Base-by-base conservation (phyloP, 64 coral and sea anemone genomes). In the Astreopora myriophthalma region DNA sequence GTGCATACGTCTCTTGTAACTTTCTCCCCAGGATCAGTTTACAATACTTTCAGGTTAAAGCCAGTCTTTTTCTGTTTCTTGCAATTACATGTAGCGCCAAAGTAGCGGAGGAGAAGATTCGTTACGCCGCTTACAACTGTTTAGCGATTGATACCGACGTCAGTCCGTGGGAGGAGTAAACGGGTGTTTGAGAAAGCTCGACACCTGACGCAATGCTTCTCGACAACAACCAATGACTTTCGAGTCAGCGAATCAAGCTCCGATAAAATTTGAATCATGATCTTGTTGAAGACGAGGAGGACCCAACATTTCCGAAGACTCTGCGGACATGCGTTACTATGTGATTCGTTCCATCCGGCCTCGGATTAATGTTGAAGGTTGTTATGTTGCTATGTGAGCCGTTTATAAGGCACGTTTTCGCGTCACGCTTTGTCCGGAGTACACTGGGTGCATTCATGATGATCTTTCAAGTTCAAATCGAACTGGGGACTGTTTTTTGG, bases 91-190 rank as follows among this genome's bases (percentile, higher is more conserved):
- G 24, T 20, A 96, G 95, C 79, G 85, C 95, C 3, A 96, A 92
- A 82, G 97, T 95, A 70, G 97, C 97, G 12, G 97, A 99, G 69
- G 97, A 95, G 33, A 99, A 96, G 68, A 68, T 99, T 28, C 97
- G 97, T 38, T 99, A 99, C 36, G 97, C 97, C 46, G 93, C 97
- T 16, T 99, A 99, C 57, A 99, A 99, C 76, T 99, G 97, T 27
- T 71, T 99, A 25, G 90, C 97, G 16, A 99, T 99, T 34, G 97
- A 99, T 75, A 99, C 97, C 0, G 97, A 99, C 40, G 89, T 94
- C 62, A 93, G 91, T 13, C 94, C 97, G 1, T 99, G 97, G 97
- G 97, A 99, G 14, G 97, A 99, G 35, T 99, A 33, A 91, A 2
- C 34, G 20, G 35, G 11, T 55, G 42, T 6, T 10, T 40, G 75